Base-by-base conservation (phyloP, 2,797 vertebrate genomes). In the Apogon talboti region DNA sequence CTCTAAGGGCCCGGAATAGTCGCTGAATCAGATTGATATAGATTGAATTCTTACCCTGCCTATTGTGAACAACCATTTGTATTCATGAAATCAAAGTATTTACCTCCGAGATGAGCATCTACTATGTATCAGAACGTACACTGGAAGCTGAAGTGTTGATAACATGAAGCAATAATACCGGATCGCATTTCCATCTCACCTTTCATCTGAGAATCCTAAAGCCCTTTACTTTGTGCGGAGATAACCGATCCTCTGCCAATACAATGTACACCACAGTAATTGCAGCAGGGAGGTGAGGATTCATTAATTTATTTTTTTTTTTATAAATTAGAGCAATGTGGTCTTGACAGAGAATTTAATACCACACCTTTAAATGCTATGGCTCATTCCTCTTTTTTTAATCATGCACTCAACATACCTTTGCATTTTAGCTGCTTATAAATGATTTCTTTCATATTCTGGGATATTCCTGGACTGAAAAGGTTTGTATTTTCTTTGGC, bases 61-160 rank as follows among this genome's bases (percentile, higher is more conserved):
- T 76, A 84, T 87, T 87, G 86, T 89, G 83, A 83, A 59, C 79
- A 70, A 83, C 76, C 74, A 90, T 92, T 88, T 88, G 82, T 91
- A 91, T 93, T 92, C 89, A 92, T 91, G 87, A 90, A 90, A 91
- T 89, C 87, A 89, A 78, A 81, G 86, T 87, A 90, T 92, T 92
- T 92, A 92, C 85, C 87, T 85, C 70, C 16, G 69, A 87, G 85
- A 91, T 92, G 89, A 91, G 92, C 87, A 90, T 90, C 88, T 84
- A 71, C 79, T 76, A 64, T 84, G 86, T 90, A 86, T 83, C 77
- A 12, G 78, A 81, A 77, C 81, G 83, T 74, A 85, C 71, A 82
- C 70, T 73, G 72, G 71, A 69, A 70, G 85, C 87, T 85, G 85
- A 89, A 90, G 90, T 90, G 90, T 88, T 90, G 87, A 91, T 91